Evolutionary conservation across 1,140 invertebrate species (phyloP), one percentile per base, ranked within the genome.

Genomic region (Dendroctonus ponderosae): DNA sequence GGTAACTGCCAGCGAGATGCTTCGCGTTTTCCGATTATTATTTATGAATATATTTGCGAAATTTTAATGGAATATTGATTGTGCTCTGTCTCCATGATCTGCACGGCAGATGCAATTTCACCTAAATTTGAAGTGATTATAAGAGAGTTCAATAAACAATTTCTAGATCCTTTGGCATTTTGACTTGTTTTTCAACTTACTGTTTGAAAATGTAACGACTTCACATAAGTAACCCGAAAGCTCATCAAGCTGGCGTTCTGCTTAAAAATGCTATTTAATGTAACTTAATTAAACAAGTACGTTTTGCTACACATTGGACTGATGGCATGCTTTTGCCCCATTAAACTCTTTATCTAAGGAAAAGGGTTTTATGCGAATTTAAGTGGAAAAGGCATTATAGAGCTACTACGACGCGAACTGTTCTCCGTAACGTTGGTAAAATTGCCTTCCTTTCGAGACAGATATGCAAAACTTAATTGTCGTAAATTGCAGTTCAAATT

Each of bases 401-500:
- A 40, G 59, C 48, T 49, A 39, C 46, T 61, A 39, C 37, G 46
- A 49, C 5, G 11, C 59, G 26, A 49, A 7, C 44, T 26, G 14
- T 46, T 59, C n/a, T 46, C 14, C 5, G 43, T 56, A 56, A 59
- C 15, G 44, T 61, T 50, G 39, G 59, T 61, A 61, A 61, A 61
- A 61, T 61, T 61, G 48, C 59, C 59, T 61, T 61, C 59, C 46
- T 61, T 61, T 49, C 59, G 26, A 73, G 71, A 73, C 71, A 73
- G 71, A 72, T 72, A 73, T 73, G 72, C 72, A 73, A 73, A 73
- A 73, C 66, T 68, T 73, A 73, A 73, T 73, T 73, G 64, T 61
- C 54, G 46, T 65, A 73, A 73, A 72, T 73, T 73, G 66, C 66
- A 67, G 64, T 58, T 49, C 52, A 26, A 66, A 44, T 57, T 52